phyloP scores from a whole-genome alignment of 2,797 vertebrate species.

The Chromobotia macracanthus region DNA sequence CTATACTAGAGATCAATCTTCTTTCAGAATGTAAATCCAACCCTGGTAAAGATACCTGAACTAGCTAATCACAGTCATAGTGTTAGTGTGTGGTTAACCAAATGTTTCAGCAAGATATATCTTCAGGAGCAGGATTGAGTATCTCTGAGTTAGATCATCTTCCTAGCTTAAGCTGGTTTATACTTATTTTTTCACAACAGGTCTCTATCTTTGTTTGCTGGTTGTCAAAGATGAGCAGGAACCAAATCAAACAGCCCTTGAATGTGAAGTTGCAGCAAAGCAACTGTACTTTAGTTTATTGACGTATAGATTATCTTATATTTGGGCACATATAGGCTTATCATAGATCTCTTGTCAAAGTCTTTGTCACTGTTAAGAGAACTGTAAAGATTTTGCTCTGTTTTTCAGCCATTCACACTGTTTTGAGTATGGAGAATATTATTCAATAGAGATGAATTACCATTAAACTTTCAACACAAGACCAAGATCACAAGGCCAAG shows the following conservation, averaged over 20 bases:
- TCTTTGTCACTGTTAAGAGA: neutral
- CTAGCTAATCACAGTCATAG: no score
- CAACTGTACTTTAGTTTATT: conserved; percentile 5
- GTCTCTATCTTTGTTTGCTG: neutral
- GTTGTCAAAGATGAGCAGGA: neutral
- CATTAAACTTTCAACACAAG: no score
- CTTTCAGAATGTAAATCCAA: no score
- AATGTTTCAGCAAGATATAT: no score
- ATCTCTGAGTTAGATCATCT: no score
- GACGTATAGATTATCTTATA: neutral
- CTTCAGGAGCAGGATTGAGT: no score
- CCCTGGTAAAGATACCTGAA: no score
- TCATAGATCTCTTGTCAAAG: neutral
- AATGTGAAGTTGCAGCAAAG: neutral
- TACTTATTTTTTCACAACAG: neutral
- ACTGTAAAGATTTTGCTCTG: neutral
- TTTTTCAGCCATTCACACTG: neutral
- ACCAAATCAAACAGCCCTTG: neutral
- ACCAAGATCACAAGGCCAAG: no score
- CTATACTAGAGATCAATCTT: no score
- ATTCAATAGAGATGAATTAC: neutral
- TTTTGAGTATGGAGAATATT: neutral
- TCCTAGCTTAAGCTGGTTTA: no score
- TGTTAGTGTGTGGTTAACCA: no score
- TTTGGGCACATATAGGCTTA: neutral